Base-by-base conservation (phyloP, 2,888 invertebrate species). In the Pseudeuparius sepicola region DNA sequence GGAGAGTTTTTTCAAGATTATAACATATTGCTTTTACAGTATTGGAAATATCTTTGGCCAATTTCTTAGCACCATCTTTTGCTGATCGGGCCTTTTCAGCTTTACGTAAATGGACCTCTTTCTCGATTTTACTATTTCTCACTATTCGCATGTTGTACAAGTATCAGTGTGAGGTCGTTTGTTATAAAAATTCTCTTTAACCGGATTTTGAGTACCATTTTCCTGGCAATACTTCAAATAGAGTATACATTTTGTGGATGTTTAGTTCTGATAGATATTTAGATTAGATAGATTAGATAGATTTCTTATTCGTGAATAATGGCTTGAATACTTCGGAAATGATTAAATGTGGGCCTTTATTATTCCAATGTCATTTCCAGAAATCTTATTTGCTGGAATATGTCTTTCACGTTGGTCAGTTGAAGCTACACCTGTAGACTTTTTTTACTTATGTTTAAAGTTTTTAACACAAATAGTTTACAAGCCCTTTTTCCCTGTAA, bases 191-290 rank as follows among this genome's bases (percentile, higher is more conserved):
- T n/a, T 20, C n/a, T 20, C 20, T 20, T 20, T 20, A 20, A 20
- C 20, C n/a, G 20, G 20, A 9, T 20, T 20, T 20, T 20, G 7
- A 9, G n/a, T 20, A 9, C n/a, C n/a, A 7, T n/a, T 20, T 20
- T 20, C 20, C n/a, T 20, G 20, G n/a, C 20, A 20, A 20, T 20
- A 20, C n/a, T 20, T n/a, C 10, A 16, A n/a, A 14, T 24, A 32
- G 7, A 32, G 13, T 32, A 11, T 32, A 32, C 32, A 32, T 32
- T 32, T 32, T 32, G 7, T 10, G 9, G 6, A 32, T 14, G 12
- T 24, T 32, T 15, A 32, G 14, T 6, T 32, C 25, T 4, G 32
- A 24, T 10, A 32, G 11, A 24, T 30, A 30, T 32, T 32, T 32
- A n/a, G n/a, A n/a, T n/a, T n/a, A n/a, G n/a, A n/a, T n/a, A n/a